Percentiles rank a stretch among this genome's conserved stretches.
These are phyloP conservation scores for Acanthosepion esculentum DNA, from an alignment of 2,888 invertebrate species.

Conservation along the genomic window DNA sequence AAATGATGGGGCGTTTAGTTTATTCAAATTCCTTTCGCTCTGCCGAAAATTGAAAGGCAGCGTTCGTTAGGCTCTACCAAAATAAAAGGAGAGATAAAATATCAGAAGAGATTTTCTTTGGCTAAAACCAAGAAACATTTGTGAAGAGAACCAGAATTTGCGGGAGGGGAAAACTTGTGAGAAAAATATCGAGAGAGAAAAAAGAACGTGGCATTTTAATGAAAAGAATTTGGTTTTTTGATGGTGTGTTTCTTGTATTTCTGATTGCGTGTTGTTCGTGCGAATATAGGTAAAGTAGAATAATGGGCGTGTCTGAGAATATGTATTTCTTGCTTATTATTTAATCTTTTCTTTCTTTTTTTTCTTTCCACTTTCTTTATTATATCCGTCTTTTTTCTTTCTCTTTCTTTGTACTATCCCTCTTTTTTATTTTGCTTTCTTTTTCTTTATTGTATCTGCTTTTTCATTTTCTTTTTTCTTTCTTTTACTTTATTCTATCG, in stretches of 20 bases:
- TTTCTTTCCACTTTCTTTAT: too few species aligned
- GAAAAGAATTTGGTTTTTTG: neutral
- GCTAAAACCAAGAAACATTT: neutral
- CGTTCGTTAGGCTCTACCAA: neutral
- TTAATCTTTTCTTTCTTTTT: too few species aligned
- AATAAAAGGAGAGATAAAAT: neutral
- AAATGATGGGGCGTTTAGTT: neutral
- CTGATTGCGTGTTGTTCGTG: neutral
- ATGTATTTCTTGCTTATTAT: too few species aligned
- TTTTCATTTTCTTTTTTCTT: too few species aligned
- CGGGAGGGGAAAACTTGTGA: neutral
- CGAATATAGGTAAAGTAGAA: too few species aligned
- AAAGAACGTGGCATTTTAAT: neutral
- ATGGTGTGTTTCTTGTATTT: neutral
- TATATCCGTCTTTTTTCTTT: too few species aligned
- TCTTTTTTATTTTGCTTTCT: too few species aligned
- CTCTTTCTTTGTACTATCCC: too few species aligned
- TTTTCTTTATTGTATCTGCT: too few species aligned
- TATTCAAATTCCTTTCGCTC: conserved; percentile 22
- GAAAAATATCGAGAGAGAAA: neutral
- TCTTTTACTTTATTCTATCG: too few species aligned
- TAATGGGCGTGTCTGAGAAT: too few species aligned
- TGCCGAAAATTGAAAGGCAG: neutral
- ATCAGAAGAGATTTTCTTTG: neutral
- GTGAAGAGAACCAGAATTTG: neutral